These are phyloP conservation scores for Megaceryle alcyon DNA, from an alignment of 2,797 vertebrate genomes.

Conservation along the genomic window DNA sequence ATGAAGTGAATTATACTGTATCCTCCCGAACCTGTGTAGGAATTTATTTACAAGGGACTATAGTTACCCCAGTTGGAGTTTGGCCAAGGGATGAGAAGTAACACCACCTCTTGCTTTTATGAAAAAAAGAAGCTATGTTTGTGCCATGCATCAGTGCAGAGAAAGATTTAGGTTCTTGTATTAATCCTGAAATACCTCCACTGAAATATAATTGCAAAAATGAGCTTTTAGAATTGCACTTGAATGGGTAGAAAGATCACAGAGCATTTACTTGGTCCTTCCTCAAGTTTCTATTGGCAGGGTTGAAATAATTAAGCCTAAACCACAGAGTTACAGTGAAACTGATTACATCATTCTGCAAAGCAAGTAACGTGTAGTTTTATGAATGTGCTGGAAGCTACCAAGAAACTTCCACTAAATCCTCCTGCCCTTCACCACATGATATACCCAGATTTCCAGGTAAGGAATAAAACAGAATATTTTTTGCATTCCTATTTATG, in stretches of 20 bases:
- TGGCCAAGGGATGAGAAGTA: neutral
- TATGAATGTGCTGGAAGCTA: neutral
- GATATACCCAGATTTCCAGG: neutral
- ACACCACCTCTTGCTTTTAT: neutral
- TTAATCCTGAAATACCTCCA: neutral
- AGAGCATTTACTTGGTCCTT: neutral
- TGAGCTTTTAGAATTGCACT: neutral
- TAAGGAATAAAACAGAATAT: neutral
- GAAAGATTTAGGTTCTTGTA: neutral
- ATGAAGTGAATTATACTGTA: neutral
- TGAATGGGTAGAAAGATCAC: neutral
- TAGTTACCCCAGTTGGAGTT: neutral
- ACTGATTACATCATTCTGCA: neutral
- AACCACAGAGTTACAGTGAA: neutral
- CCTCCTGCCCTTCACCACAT: neutral
- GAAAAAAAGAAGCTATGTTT: neutral
- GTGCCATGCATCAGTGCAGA: neutral
- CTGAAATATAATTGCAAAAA: neutral
- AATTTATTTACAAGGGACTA: neutral
- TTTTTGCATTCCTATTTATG: neutral
- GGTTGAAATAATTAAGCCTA: neutral
- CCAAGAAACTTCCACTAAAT: neutral
- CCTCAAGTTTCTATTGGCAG: constrained; percentile 2
- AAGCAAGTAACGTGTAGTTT: neutral
- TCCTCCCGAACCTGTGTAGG: neutral